Evolutionary conservation across 2,113 vertebrate species (phyloP).

Genomic region (Ciconia stormi): DNA sequence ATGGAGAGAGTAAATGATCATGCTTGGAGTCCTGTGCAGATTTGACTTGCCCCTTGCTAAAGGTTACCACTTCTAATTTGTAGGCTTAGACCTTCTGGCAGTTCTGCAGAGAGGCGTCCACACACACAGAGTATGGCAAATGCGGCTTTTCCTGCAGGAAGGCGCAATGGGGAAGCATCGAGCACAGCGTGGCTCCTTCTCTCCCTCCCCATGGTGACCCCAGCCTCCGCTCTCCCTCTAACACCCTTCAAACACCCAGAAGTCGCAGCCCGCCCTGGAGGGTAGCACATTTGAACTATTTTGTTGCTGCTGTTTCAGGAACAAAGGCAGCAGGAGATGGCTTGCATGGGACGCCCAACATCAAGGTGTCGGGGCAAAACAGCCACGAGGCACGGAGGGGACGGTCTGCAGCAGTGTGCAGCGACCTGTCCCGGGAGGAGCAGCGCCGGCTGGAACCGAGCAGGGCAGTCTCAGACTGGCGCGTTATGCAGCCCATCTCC

Average conservation of each 20-base stretch:
- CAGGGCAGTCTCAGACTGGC: background rate
- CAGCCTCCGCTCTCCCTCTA: background rate
- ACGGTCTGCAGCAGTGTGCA: background rate
- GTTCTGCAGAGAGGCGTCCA: background rate
- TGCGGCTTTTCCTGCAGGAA: background rate
- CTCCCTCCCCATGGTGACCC: background rate
- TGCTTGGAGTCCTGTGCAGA: background rate
- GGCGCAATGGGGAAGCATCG: background rate
- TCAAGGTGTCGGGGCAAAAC: background rate
- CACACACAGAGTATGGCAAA: background rate
- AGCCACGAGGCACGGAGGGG: rapidly evolving
- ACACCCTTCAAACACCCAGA: background rate
- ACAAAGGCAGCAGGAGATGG: background rate
- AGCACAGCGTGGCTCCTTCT: background rate
- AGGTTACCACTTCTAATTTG: background rate
- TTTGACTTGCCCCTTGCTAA: background rate
- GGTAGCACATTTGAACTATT: background rate
- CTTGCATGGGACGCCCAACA: background rate
- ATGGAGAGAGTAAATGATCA: background rate
- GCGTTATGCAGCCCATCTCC: background rate
- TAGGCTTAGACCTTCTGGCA: background rate
- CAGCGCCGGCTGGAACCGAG: background rate
- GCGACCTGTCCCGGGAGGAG: no score
- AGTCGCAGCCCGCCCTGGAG: background rate
- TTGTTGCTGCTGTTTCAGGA: background rate